Evolutionary conservation across 1,140 invertebrate genomes (phyloP), one percentile per base, ranked within the genome.

Genomic region (Meloidogyne hapla): DNA sequence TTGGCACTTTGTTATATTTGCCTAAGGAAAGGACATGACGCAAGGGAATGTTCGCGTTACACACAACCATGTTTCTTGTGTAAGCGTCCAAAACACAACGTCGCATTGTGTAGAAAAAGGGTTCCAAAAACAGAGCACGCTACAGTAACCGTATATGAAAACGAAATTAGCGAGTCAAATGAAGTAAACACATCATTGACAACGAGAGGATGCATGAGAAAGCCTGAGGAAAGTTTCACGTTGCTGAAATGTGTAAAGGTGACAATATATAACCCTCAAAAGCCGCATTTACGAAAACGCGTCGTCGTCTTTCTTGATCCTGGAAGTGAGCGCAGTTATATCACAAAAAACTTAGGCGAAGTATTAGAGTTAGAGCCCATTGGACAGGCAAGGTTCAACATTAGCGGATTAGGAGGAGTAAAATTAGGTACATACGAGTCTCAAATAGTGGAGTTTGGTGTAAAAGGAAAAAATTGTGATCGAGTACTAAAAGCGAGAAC

Each of bases 1-100:
- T 28, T 28, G 38, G 12, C n/a, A 66, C 12, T 66, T 26, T 66
- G 64, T n/a, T 66, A 66, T 21, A n/a, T 66, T 13, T 66, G 64
- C 64, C 1, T 66, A 3, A 28, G 15, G 26, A 66, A 66, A 13
- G n/a, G n/a, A 18, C 64, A 66, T 66, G n/a, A 28, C 26, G 64
- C 64, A n/a, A 13, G n/a, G 6, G n/a, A 66, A 28, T 66, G 64
- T n/a, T 18, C 64, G 3, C 13, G 64, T 5, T 28, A n/a, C 15
- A 26, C 2, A 3, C 4, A 15, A n/a, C 26, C 15, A 66, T 66
- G 64, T n/a, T 66, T 66, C n/a, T 38, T 66, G 4, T 66, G 64
- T 18, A 26, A 66, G 6, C 64, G 64, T 3, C 12, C 64, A 0
- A 38, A 38, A n/a, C 64, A 66, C n/a, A 26, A 66, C 64, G 26